A percentile compares a stretch with the other conserved stretches of the same genome.
Evolutionary conservation across 1,140 invertebrate genomes (phyloP).

Genomic region (Homalodisca vitripennis): DNA sequence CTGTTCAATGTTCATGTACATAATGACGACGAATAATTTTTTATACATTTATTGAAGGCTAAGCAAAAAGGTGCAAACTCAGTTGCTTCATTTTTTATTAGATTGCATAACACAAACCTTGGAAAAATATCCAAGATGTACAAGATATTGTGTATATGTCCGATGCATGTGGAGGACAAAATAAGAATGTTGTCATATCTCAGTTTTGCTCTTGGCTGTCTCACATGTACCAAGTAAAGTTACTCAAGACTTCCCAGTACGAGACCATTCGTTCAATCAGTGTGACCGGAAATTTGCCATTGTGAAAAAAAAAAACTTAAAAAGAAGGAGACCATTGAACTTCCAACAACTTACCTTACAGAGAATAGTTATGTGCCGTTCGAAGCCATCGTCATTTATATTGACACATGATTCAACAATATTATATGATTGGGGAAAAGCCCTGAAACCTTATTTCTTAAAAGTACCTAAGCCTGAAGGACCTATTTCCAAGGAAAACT

Average conservation of each 20-base stretch:
- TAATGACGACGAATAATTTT: conserved; percentile 28
- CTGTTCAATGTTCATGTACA: conserved; percentile 33
- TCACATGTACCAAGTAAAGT: conserved; percentile 17
- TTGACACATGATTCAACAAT: conserved; percentile 9
- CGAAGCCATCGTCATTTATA: conserved; percentile 4
- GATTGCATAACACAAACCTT: no score
- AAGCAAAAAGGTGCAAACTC: conserved; percentile 30
- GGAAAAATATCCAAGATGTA: background rate
- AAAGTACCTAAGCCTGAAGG: background rate
- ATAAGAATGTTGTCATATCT: conserved; percentile 5
- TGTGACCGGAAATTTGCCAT: conserved; percentile 39
- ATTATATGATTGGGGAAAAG: conserved; percentile 17
- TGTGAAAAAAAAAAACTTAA: conserved; percentile 29
- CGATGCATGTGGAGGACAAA: conserved; percentile 17
- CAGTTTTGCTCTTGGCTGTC: conserved; percentile 28
- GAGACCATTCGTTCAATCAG: conserved; percentile 34
- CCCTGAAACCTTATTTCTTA: conserved; percentile 1
- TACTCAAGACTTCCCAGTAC: conserved; percentile 37
- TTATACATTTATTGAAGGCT: conserved; percentile 29
- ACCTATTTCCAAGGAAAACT: no score
- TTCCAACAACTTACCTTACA: background rate
- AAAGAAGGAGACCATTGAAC: conserved; percentile 27
- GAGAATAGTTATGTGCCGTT: background rate
- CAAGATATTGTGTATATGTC: background rate
- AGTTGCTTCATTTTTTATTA: no score